Evolutionary conservation across 2,797 vertebrate species (phyloP).

Genomic region (Prunella strophiata): DNA sequence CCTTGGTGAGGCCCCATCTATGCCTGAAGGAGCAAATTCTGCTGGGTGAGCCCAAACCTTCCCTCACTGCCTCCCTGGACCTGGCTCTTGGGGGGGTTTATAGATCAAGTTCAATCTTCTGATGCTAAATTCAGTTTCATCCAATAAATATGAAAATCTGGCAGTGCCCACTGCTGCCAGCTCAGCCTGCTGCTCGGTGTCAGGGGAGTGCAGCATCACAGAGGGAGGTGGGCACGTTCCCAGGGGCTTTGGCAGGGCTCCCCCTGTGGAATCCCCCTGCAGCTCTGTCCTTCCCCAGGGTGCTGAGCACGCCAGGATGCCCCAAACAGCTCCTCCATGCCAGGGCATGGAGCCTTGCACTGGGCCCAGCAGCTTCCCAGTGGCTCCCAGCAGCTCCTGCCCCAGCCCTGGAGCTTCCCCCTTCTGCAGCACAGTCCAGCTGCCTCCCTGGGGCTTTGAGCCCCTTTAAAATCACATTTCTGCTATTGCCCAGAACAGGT

Average conservation of each 20-base stretch:
- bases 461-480: background rate
- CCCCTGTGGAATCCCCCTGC: fast-evolving
- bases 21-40: background rate
- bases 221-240: background rate
- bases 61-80: fast-evolving
- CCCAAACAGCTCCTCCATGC: background rate
- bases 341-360: background rate
- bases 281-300: background rate
- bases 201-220: background rate
- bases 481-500: background rate
- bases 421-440: fast-evolving
- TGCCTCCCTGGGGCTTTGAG: background rate
- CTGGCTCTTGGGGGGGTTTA: background rate
- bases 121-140: background rate
- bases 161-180: background rate
- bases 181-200: background rate
- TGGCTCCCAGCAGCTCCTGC: background rate
- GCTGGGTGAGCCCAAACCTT: background rate
- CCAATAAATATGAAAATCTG: background rate
- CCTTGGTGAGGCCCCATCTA: background rate
- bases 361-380: fast-evolving
- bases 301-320: fast-evolving
- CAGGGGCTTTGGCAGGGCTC: background rate
- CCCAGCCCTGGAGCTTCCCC: background rate
- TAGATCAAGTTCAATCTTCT: background rate